These are phyloP conservation scores for Pantherophis guttatus DNA, from an alignment of 2,113 vertebrate genomes.

Conservation along the genomic window DNA sequence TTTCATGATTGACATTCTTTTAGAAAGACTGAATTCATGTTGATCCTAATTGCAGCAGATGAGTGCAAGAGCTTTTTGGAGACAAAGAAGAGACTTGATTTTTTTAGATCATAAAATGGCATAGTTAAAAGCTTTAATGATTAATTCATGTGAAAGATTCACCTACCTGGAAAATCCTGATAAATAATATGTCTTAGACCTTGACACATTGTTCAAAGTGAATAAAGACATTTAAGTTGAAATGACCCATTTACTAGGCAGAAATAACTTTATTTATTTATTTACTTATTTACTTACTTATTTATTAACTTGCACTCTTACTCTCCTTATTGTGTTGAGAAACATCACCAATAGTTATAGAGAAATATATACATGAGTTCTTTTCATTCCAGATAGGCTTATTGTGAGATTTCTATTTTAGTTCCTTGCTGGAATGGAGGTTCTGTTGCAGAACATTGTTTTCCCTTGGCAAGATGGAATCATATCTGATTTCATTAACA, in stretches of 20 bases:
- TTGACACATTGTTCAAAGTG: neutral
- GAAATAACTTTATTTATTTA: neutral
- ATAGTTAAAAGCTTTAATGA: neutral
- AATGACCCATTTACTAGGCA: neutral
- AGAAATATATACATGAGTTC: neutral
- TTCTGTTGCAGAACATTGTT: neutral
- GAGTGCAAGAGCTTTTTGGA: neutral
- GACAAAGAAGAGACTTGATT: neutral
- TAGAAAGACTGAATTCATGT: neutral
- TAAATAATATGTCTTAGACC: neutral
- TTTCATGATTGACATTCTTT: neutral
- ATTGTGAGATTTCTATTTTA: neutral
- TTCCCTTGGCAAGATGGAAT: neutral
- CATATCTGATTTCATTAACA: neutral
- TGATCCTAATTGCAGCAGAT: neutral
- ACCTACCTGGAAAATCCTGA: neutral
- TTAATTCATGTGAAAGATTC: neutral
- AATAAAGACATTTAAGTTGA: neutral
- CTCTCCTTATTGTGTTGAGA: neutral
- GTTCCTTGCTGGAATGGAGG: neutral
- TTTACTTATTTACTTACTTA: no score
- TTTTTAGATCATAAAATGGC: neutral
- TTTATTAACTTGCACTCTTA: neutral
- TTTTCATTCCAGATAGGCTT: neutral
- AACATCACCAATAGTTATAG: neutral